A percentile compares a stretch with the other conserved stretches of the same genome.
Conservation (phyloP, 2,797 vertebrate species). For the Gallinago nigripennis region DNA sequence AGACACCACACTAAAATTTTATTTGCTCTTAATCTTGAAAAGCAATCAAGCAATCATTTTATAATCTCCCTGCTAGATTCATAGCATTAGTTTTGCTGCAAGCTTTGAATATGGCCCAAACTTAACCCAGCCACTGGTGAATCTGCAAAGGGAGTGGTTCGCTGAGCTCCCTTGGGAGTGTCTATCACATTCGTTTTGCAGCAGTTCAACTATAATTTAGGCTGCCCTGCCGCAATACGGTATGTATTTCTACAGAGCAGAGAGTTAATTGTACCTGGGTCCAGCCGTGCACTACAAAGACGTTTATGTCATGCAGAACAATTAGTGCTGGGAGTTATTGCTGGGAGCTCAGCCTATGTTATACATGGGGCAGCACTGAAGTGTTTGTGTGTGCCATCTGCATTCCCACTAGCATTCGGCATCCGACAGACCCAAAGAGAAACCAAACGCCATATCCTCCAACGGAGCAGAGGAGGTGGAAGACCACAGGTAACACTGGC, state of each 20-base stretch:
- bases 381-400: background rate
- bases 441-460: background rate
- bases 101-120: background rate
- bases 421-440: background rate
- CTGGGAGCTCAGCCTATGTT: background rate
- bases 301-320: background rate
- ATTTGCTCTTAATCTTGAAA: slow-evolving; percentile 10
- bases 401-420: background rate
- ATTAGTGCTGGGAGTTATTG: background rate
- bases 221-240: background rate
- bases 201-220: background rate
- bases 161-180: background rate
- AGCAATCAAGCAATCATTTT: background rate
- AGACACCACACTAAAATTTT: background rate
- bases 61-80: background rate
- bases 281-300: background rate
- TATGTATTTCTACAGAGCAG: background rate
- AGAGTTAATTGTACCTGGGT: background rate
- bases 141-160: background rate
- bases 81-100: background rate
- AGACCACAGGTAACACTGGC: background rate
- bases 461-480: background rate
- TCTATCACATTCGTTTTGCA: background rate
- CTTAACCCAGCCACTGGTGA: background rate
- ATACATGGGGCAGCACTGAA: background rate